Base-by-base conservation (phyloP, 2,888 invertebrate species). In the Invenusta paracnida region DNA sequence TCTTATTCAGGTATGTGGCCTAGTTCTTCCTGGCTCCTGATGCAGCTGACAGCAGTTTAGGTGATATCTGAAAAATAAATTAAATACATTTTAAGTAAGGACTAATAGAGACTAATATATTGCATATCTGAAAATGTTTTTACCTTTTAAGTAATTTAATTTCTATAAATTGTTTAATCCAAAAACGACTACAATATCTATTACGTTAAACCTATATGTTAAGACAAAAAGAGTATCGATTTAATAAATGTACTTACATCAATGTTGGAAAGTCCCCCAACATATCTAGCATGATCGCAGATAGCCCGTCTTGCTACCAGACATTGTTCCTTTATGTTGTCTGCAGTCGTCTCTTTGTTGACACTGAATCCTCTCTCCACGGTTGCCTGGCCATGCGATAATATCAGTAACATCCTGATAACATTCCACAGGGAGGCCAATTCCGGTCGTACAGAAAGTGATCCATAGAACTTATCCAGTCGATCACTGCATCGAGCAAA, bases 21-120 rank as follows among this genome's bases (percentile, higher is more conserved):
- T 73, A 73, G 73, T 73, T 73, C 73, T 73, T 73, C 73, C 73
- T 73, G 73, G 73, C 73, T 73, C 73, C 73, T 73, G 73, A 73
- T 73, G 73, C 73, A 73, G 73, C 73, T 73, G 73, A 5, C 5
- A 73, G 73, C 73, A 73, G 73, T 73, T 73, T 73, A 73, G 73
- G 73, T 73, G 73, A 73, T 73, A 73, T 73, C 73, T 73, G 73
- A 73, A 73, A 73, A 73, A 73, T 73, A 73, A 73, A 73, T 13
- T 73, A 73, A 73, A 73, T 73, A 73, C 73, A 73, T 73, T 73
- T 73, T 73, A 73, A 73, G 73, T 73, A 73, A 23, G 73, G 73
- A 73, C 73, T 73, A 73, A 73, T 73, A 2, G 73, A 73, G 73
- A 73, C 73, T 73, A 73, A 73, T 73, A 73, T 73, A 73, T 73